phyloP scores from a whole-genome alignment of 2,888 invertebrate genomes.

The Caenorhabditis imperialis region DNA sequence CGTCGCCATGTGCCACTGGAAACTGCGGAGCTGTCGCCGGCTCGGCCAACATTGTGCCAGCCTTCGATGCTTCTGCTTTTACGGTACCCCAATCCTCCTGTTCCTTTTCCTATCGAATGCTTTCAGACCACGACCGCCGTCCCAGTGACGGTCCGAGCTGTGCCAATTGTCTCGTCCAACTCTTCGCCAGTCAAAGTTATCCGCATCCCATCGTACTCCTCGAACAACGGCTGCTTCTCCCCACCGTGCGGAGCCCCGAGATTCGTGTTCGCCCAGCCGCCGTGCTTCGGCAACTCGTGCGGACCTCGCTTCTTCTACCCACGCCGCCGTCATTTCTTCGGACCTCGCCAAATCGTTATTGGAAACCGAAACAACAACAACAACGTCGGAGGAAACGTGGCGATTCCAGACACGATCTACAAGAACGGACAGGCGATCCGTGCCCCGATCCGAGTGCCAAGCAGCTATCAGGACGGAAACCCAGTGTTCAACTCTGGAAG shows the following conservation, averaged over 20 bases:
- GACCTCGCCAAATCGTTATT: slow-evolving; percentile 28
- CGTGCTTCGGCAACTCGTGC: slow-evolving; percentile 42
- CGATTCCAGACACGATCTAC: slow-evolving; percentile 46
- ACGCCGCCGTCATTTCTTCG: slow-evolving; percentile 43
- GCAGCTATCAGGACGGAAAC: slow-evolving; percentile 50
- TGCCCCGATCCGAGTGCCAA: slow-evolving; percentile 45
- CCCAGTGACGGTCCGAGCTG: slow-evolving; percentile 36
- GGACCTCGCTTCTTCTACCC: slow-evolving; percentile 38
- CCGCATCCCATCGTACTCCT: slow-evolving; percentile 44
- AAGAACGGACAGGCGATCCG: slow-evolving; percentile 25
- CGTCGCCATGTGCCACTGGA: slow-evolving; percentile 33
- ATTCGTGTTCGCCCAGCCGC: slow-evolving; percentile 43
- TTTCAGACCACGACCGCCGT: slow-evolving; percentile 41
- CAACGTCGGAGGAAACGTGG: slow-evolving; percentile 19
- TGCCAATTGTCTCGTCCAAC: slow-evolving; percentile 10
- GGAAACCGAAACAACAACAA: slow-evolving; percentile 33
- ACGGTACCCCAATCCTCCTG: slow-evolving; percentile 7
- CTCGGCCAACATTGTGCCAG: slow-evolving; percentile 28
- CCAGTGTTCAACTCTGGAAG: slow-evolving; percentile 45
- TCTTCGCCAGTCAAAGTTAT: slow-evolving; percentile 41
- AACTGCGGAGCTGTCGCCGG: slow-evolving; percentile 21
- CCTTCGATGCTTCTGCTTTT: slow-evolving; percentile 26
- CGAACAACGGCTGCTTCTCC: slow-evolving; percentile 41
- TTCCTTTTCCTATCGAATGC: neutral
- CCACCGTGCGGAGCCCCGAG: slow-evolving; percentile 38